Evolutionary conservation across 2,888 invertebrate genomes (phyloP).

Genomic region (Adelphocoris suturalis): DNA sequence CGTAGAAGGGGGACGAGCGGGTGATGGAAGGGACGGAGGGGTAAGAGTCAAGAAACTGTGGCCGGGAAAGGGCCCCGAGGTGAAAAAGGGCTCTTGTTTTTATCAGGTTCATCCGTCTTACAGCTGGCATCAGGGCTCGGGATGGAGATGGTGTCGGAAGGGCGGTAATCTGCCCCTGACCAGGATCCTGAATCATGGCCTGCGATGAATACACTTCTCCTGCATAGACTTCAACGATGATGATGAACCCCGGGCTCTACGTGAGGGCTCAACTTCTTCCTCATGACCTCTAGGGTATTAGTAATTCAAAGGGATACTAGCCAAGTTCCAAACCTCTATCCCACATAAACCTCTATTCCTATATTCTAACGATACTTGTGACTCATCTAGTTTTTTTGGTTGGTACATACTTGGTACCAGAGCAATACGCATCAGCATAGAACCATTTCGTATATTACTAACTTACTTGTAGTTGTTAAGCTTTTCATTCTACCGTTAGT

Average conservation of each 20-base stretch:
- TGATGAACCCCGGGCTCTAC: neutral
- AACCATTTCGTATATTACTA: too few relatives aligned
- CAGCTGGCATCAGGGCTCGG: neutral
- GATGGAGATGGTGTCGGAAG: conserved; percentile 27
- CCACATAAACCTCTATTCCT: too few relatives aligned
- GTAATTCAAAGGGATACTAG: too few relatives aligned
- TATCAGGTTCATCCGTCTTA: conserved; percentile 47
- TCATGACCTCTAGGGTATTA: too few relatives aligned
- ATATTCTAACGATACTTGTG: too few relatives aligned
- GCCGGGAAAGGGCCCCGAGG: neutral
- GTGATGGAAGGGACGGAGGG: neutral
- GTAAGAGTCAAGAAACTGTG: neutral
- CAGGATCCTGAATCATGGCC: conserved; percentile 5
- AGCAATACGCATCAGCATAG: too few relatives aligned
- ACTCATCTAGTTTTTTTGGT: too few relatives aligned
- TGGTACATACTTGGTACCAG: too few relatives aligned
- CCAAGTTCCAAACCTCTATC: too few relatives aligned
- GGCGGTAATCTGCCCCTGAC: conserved; percentile 48
- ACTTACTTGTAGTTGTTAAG: too few relatives aligned
- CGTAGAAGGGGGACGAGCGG: conserved; percentile 23
- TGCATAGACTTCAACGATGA: neutral
- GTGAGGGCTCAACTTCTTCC: too few relatives aligned
- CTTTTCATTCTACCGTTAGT: too few relatives aligned
- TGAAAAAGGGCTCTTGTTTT: conserved; percentile 41
- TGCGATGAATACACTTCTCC: neutral